phyloP scores from a whole-genome alignment of 92 coral and sea anemone species.

The Porites divaricata region DNA sequence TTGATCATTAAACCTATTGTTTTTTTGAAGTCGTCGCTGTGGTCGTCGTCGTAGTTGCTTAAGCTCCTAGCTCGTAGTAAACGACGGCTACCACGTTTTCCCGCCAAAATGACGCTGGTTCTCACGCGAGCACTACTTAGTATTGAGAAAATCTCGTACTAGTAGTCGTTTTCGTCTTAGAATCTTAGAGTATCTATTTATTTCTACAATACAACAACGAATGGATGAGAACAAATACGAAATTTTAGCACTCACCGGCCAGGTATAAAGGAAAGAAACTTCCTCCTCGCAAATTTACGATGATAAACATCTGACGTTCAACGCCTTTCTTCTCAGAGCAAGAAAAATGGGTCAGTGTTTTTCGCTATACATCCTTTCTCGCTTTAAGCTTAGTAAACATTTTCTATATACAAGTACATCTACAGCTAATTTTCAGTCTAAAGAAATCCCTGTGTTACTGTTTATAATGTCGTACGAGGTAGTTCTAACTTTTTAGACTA shows the following conservation, averaged over 20 bases:
- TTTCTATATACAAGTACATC: background rate
- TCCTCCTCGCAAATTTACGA: background rate
- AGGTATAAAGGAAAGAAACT: background rate
- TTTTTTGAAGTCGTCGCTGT: too few species aligned
- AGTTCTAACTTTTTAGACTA: too few species aligned
- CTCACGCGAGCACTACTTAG: too few species aligned
- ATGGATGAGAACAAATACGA: conserved; percentile 5
- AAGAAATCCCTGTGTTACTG: background rate
- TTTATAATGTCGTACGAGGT: background rate
- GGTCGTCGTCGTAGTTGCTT: too few species aligned
- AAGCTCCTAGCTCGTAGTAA: too few species aligned
- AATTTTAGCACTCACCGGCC: background rate
- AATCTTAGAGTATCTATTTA: too few species aligned
- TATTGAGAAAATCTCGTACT: too few species aligned
- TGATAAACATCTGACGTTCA: background rate
- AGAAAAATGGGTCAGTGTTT: background rate
- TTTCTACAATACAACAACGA: background rate
- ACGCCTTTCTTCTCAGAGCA: background rate
- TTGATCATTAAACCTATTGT: too few species aligned
- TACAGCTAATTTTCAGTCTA: too few species aligned
- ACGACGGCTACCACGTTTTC: too few species aligned
- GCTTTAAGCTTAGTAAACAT: background rate
- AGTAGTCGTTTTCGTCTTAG: too few species aligned
- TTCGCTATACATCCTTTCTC: background rate
- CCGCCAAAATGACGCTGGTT: too few species aligned